Base-by-base conservation (phyloP, 1,140 invertebrate species). In the Rhynchophorus ferrugineus region DNA sequence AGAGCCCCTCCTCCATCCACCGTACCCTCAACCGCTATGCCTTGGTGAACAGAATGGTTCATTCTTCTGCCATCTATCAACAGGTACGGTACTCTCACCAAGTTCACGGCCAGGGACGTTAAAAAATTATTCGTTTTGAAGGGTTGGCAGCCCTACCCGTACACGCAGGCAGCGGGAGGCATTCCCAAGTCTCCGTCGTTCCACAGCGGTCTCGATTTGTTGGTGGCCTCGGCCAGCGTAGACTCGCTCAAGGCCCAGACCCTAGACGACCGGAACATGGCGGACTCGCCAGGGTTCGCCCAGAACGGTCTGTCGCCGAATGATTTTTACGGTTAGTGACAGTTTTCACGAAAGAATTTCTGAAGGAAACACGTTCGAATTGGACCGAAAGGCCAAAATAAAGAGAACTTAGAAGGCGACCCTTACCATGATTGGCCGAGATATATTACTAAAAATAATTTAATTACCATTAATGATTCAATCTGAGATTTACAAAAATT, bases 141-240 rank as follows among this genome's bases (percentile, higher is more conserved):
- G 51, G 45, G 51, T 44, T 54, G 51, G 51, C 51, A 54, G 35
- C 29, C 42, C 3, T 52, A 44, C 33, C 49, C 36, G 14, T 18
- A 16, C 5, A 7, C 13, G 2, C 37, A 41, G 22, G 24, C 9
- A 19, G 19, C 13, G 20, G 71, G 81, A 63, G 83, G 84, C 42
- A 80, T 88, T 63, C 87, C 85, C 43, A 89, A 89, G 69, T 88
- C 85, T 57, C 87, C 87, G 24, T 88, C 85, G 63, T 89, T 88
- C 69, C 85, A 89, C 65, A 85, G 85, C 68, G 85, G 84, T 21
- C 72, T 88, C 49, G 86, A 88, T 64, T 37, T 54, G 1, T 77
- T 84, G 58, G 81, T 85, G 59, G 83, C 84, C 35, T 77, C 73
- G 58, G 71, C 73, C 44, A 68, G 62, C 44, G 68, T 67, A 20